Evolutionary conservation across 2,113 vertebrate species (phyloP), one percentile per base, ranked within the genome.

Genomic region (Actinemys pallida): DNA sequence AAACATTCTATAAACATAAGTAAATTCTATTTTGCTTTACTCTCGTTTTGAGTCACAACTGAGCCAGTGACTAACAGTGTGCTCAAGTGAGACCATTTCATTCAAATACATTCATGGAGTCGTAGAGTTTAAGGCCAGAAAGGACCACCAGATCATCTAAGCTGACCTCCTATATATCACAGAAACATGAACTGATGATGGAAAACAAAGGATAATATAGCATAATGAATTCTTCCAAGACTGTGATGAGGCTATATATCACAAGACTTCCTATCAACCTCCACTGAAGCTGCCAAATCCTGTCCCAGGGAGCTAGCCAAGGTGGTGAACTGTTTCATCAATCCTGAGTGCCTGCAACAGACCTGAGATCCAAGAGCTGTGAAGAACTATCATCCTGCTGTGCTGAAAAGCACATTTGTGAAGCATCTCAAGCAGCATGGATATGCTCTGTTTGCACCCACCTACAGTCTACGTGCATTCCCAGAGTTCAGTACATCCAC

Each of bases 1-100:
- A 62, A 88, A 94, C 5, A 93, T 52, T 42, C 83, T 80, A 20
- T 90, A 84, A 95, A 94, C 72, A 91, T 47, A 91, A 90, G 39
- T 90, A 88, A 88, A 95, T 93, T 94, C 78, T 94, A 8, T 87
- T 94, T 93, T 92, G 16, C 84, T n/a, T 83, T 92, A 20, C 83
- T 85, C 16, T 80, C 29, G 62, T 87, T 57, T 95, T 69, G 62
- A 24, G 62, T 94, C 0, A 47, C 92, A 89, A 83, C 45, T 82
- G 83, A 84, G 50, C 88, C 72, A 19, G 42, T 20, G 88, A 93
- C 31, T 69, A n/a, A 69, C 65, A 69, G 35, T 17, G 17, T 69
- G 31, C 35, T 39, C 35, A 9, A 8, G 35, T n/a, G 35, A 69
- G 65, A 35, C 17, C 62, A 35, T 65, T 65, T 65, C 31, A 65